These are phyloP conservation scores for Himalopsyche kuldschensis DNA, from an alignment of 2,888 invertebrate species.

Conservation along the genomic window DNA sequence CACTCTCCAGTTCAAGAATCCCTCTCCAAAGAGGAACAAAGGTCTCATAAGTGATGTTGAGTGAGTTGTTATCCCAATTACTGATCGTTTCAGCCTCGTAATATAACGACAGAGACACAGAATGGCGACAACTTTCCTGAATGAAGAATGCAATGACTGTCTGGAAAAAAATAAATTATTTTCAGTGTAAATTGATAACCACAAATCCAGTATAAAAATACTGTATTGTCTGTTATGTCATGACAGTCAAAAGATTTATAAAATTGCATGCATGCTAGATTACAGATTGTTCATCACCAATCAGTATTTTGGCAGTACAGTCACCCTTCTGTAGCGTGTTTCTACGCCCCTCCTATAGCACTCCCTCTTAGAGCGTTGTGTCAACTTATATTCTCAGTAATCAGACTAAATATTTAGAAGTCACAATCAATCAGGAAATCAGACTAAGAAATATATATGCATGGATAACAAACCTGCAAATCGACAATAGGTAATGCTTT, in stretches of 20 bases:
- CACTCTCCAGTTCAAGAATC: slow-evolving; percentile 7
- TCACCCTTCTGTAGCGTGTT: too few relatives aligned
- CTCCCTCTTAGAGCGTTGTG: too few relatives aligned
- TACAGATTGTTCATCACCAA: too few relatives aligned
- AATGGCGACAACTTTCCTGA: slow-evolving; percentile 32
- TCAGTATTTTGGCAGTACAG: too few relatives aligned
- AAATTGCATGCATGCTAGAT: too few relatives aligned
- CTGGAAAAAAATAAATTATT: slow-evolving; percentile 6
- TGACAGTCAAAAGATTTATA: too few relatives aligned
- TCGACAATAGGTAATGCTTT: slow-evolving; percentile 17
- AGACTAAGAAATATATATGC: background rate
- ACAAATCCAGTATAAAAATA: too few relatives aligned
- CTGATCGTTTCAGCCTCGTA: background rate
- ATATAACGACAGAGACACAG: slow-evolving; percentile 22
- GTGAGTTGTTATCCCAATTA: background rate
- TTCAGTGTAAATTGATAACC: too few relatives aligned
- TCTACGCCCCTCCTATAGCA: too few relatives aligned
- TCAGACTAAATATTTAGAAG: background rate
- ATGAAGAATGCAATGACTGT: slow-evolving; percentile 19
- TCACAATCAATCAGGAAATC: background rate
- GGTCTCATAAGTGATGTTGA: slow-evolving; percentile 20
- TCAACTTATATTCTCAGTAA: too few relatives aligned
- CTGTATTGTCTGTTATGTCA: too few relatives aligned
- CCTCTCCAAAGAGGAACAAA: slow-evolving; percentile 33
- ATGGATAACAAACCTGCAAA: slow-evolving; percentile 20